A percentile compares a stretch with the other conserved stretches of the same genome.
These are phyloP conservation scores for Malacosoma neustria DNA, from an alignment of 2,888 invertebrate genomes.

Conservation along the genomic window DNA sequence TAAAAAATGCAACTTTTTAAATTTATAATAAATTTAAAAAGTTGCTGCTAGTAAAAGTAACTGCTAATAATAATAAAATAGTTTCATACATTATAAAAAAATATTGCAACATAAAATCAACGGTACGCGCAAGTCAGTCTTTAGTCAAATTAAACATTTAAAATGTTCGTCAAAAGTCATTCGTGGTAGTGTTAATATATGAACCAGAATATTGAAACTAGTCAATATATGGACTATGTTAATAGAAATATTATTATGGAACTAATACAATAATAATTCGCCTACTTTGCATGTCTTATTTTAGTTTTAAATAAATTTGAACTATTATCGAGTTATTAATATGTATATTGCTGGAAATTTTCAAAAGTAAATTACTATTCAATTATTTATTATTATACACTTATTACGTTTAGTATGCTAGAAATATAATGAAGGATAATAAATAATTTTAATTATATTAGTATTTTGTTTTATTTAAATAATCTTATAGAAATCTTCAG, in stretches of 20 bases:
- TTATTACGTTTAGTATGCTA: conserved; percentile 77
- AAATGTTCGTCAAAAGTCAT: not conserved
- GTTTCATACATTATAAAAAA: too few relatives aligned
- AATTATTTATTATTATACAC: conserved; percentile 76
- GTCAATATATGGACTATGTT: conserved; percentile 36
- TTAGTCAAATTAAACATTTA: too few relatives aligned
- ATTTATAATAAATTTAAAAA: too few relatives aligned
- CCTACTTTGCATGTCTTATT: conserved; percentile 66
- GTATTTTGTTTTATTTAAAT: conserved; percentile 47
- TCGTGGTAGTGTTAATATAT: conserved; percentile 16
- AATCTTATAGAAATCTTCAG: too few relatives aligned
- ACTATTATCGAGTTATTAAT: conserved; percentile 63
- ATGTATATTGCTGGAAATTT: conserved; percentile 70
- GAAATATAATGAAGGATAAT: conserved; percentile 76
- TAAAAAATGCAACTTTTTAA: too few relatives aligned
- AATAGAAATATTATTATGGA: conserved; percentile 44
- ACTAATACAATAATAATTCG: conserved; percentile 66
- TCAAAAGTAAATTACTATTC: conserved; percentile 73
- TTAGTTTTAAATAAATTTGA: conserved; percentile 45
- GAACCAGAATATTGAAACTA: conserved; percentile 26
- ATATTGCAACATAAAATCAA: too few relatives aligned
- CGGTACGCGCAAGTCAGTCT: too few relatives aligned
- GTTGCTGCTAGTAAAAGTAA: too few relatives aligned
- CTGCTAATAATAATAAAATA: too few relatives aligned
- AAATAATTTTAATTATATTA: conserved; percentile 77